phyloP scores from a whole-genome alignment of 1,140 invertebrate species.

The Meloidogyne hapla region DNA sequence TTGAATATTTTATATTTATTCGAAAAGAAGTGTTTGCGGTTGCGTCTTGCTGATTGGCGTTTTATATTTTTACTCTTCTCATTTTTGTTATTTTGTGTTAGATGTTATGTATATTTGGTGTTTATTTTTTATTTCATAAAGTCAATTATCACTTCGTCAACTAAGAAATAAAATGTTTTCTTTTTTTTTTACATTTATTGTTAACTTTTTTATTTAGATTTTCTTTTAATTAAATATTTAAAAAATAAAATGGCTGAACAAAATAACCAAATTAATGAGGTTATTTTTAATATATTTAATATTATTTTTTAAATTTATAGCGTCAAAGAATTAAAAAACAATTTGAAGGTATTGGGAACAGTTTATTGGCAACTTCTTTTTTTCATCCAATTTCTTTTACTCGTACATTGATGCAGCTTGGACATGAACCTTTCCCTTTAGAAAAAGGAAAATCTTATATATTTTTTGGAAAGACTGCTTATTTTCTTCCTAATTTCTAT shows the following conservation, averaged over 20 bases:
- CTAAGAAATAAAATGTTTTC: no score
- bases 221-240: no score
- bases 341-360: slow-evolving; percentile 37
- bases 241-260: slow-evolving; percentile 3
- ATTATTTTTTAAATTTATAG: slow-evolving; percentile 26
- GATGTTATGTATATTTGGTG: no score
- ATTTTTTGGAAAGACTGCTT: slow-evolving; percentile 51
- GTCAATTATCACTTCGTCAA: no score
- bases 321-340: slow-evolving; percentile 24
- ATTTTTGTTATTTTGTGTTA: no score
- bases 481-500: slow-evolving; percentile 59
- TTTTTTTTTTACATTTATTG: no score
- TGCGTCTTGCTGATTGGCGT: no score
- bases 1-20: no score
- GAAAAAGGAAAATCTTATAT: slow-evolving; percentile 49
- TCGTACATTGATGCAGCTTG: slow-evolving; percentile 60
- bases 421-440: slow-evolving; percentile 59
- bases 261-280: not conserved
- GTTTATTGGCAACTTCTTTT: slow-evolving; percentile 35
- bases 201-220: no score
- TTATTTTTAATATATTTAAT: not conserved
- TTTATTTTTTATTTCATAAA: no score
- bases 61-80: no score
- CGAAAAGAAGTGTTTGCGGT: no score
- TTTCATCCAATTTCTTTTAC: slow-evolving; percentile 52